Conservation (phyloP, 2,797 vertebrate genomes). For the Spinus pinus region DNA sequence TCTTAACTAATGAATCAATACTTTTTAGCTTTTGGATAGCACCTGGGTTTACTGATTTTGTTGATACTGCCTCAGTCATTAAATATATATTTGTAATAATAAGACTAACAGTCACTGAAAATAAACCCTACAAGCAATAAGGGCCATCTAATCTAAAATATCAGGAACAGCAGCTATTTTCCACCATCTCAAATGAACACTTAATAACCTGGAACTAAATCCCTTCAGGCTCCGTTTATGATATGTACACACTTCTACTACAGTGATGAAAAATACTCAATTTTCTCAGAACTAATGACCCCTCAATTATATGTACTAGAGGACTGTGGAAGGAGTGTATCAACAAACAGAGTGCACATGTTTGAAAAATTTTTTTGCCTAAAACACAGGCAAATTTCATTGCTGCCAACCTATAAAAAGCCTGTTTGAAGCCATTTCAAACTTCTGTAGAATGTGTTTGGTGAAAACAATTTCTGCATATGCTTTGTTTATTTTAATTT, state of each 20-base stretch:
- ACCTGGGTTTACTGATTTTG: background rate
- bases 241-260: constrained; percentile 47
- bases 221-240: constrained; percentile 61
- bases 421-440: background rate
- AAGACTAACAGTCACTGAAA: constrained; percentile 17
- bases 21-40: background rate
- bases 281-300: constrained; percentile 64
- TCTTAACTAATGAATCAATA: background rate
- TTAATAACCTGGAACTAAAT: constrained; percentile 71
- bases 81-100: constrained; percentile 12
- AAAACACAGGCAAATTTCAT: constrained; percentile 34
- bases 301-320: constrained; percentile 27
- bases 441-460: background rate
- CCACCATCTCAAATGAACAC: constrained; percentile 53
- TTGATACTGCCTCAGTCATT: background rate
- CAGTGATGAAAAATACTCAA: constrained; percentile 55
- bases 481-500: background rate
- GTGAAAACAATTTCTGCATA: background rate
- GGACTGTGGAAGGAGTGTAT: constrained; percentile 46
- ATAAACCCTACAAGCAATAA: constrained; percentile 4
- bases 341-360: constrained; percentile 32
- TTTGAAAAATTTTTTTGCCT: constrained; percentile 35
- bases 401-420: background rate
- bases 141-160: constrained; percentile 32
- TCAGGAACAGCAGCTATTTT: constrained; percentile 30